Percentiles rank a stretch among this genome's conserved stretches.
phyloP scores from a whole-genome alignment of 2,113 vertebrate species.

The Forbesichthys papilliferus region DNA sequence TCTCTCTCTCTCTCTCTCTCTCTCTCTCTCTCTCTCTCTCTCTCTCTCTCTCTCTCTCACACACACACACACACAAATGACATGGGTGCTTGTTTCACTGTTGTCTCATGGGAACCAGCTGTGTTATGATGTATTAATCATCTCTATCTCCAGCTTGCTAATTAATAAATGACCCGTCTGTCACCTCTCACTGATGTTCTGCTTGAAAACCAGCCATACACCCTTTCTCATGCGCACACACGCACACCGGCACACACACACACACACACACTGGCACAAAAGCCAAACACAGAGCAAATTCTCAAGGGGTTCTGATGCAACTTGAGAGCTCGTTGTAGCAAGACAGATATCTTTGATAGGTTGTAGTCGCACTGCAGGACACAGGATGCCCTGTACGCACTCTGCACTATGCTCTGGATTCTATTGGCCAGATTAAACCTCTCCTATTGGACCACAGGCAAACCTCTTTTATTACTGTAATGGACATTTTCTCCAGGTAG shows the following conservation, averaged over 20 bases:
- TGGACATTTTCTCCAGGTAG: slow-evolving; percentile 15
- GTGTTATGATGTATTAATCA: slow-evolving; percentile 71
- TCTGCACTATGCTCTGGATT: slow-evolving; percentile 19
- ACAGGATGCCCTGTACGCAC: not conserved
- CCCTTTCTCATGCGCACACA: slow-evolving; percentile 13
- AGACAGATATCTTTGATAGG: slow-evolving; percentile 12
- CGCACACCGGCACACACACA: slow-evolving; percentile 15
- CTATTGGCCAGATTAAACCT: too few relatives aligned
- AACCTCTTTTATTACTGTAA: slow-evolving; percentile 9
- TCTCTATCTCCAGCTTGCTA: slow-evolving; percentile 63
- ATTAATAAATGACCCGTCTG: slow-evolving; percentile 78
- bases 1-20: not conserved
- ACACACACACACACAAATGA: slow-evolving; percentile 35
- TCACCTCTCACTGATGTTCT: slow-evolving; percentile 60
- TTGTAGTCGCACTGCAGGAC: not conserved
- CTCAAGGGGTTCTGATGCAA: slow-evolving; percentile 27
- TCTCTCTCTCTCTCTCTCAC: not conserved
- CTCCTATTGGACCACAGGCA: not conserved
- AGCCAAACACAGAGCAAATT: slow-evolving; percentile 6
- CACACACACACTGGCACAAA: slow-evolving; percentile 5
- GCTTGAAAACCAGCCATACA: slow-evolving; percentile 50
- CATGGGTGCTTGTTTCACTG: slow-evolving; percentile 44
- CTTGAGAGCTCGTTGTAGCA: not conserved
- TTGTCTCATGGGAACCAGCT: slow-evolving; percentile 52
- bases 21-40: slow-evolving; percentile 9